A percentile compares a stretch with the other conserved stretches of the same genome.
These are phyloP conservation scores for Scophthalmus maximus DNA, from an alignment of 2,113 vertebrate species.

Conservation along the genomic window DNA sequence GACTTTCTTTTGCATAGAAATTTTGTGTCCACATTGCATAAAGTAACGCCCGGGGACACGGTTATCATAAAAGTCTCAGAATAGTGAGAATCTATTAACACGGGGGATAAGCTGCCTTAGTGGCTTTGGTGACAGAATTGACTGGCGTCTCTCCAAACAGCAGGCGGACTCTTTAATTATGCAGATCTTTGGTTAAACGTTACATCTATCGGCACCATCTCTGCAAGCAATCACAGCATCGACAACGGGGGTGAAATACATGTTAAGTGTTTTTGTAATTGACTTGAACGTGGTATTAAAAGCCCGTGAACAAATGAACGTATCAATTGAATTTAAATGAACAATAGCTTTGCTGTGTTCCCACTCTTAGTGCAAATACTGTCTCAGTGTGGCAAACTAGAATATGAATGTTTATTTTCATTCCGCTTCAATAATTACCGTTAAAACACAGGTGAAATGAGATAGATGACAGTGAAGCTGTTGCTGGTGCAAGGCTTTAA, in stretches of 20 bases:
- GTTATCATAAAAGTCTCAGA: slow-evolving; percentile 44
- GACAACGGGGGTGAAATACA: slow-evolving; percentile 6
- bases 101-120: slow-evolving; percentile 29
- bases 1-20: slow-evolving; percentile 47
- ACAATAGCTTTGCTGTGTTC: slow-evolving; percentile 55
- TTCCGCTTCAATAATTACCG: slow-evolving; percentile 27
- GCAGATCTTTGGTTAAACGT: slow-evolving; percentile 66
- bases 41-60: slow-evolving; percentile 25
- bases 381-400: slow-evolving; percentile 39
- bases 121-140: slow-evolving; percentile 50
- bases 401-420: background rate
- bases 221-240: slow-evolving; percentile 66
- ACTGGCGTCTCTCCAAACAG: slow-evolving; percentile 47
- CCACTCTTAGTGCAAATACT: slow-evolving; percentile 61
- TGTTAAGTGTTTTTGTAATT: slow-evolving; percentile 6
- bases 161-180: slow-evolving; percentile 22
- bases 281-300: slow-evolving; percentile 16
- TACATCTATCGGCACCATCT: slow-evolving; percentile 56
- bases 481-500: slow-evolving; percentile 65
- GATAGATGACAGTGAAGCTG: slow-evolving; percentile 43
- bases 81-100: slow-evolving; percentile 53
- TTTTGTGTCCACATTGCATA: slow-evolving; percentile 57
- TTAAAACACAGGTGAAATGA: slow-evolving; percentile 33
- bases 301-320: slow-evolving; percentile 15
- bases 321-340: slow-evolving; percentile 22